Conservation (phyloP, 2,113 vertebrate genomes). For the Aplodontia rufa region DNA sequence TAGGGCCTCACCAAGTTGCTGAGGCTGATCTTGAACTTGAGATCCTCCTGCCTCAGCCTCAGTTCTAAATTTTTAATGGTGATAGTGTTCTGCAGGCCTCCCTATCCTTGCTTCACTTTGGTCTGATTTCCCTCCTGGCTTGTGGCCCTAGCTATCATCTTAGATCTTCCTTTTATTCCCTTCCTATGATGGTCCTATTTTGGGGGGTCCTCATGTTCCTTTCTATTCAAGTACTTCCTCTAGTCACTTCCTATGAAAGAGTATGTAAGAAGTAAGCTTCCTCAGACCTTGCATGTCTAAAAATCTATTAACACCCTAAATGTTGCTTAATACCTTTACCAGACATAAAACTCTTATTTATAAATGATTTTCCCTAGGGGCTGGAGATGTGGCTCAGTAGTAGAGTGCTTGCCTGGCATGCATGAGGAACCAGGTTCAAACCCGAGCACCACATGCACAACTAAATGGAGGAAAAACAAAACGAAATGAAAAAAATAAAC, state of each 20-base stretch:
- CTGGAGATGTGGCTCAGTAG: too few species aligned
- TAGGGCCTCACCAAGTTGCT: too few species aligned
- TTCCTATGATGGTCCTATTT: not conserved
- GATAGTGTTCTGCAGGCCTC: not conserved
- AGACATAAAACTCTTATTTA: not conserved
- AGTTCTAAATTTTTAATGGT: not conserved
- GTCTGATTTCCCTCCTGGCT: not conserved
- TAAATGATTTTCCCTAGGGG: constrained; percentile 22
- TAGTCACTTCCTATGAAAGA: not conserved
- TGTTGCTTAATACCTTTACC: constrained; percentile 12
- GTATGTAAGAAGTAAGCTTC: not conserved
- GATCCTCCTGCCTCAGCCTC: too few species aligned
- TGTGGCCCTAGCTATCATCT: not conserved
- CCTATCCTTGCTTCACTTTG: not conserved
- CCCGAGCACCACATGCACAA: too few species aligned
- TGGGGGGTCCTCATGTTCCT: not conserved
- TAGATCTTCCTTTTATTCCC: not conserved
- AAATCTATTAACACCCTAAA: not conserved
- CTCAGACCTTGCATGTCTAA: not conserved
- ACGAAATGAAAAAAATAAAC: too few species aligned
- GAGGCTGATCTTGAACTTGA: too few species aligned
- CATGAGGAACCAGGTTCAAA: too few species aligned
- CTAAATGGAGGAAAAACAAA: too few species aligned
- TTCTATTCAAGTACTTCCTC: not conserved
- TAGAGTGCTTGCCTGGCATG: too few species aligned